Conservation (phyloP, 2,888 invertebrate genomes). For the Dichetophora obliterata region DNA sequence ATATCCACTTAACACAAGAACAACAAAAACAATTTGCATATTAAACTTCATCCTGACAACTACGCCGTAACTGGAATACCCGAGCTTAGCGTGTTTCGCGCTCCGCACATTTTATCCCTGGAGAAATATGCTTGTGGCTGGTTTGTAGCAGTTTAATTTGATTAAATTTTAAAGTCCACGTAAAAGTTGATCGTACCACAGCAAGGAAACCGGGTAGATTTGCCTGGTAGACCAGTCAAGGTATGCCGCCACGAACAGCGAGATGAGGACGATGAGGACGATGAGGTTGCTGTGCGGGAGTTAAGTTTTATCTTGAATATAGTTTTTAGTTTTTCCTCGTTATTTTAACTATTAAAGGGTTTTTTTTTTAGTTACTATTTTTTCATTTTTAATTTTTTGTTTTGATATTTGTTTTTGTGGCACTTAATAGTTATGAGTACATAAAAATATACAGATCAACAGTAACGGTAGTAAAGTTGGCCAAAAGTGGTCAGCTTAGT, state of each 20-base stretch:
- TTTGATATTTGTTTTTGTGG: slow-evolving; percentile 17
- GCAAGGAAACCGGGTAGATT: slow-evolving; percentile 27
- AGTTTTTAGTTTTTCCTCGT: slow-evolving; percentile 22
- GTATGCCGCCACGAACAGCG: slow-evolving; percentile 13
- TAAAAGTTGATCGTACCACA: slow-evolving; percentile 61
- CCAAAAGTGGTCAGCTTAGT: too few species aligned
- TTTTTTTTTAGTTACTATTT: slow-evolving; percentile 1
- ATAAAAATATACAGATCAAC: too few species aligned
- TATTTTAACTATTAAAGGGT: background rate
- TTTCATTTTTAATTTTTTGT: slow-evolving; percentile 23
- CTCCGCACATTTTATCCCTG: slow-evolving; percentile 49
- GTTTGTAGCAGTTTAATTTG: slow-evolving; percentile 64
- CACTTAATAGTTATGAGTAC: too few species aligned
- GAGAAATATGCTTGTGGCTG: slow-evolving; percentile 62
- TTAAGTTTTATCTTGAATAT: slow-evolving; percentile 10
- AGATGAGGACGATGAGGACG: slow-evolving; percentile 13
- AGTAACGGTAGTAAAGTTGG: too few species aligned
- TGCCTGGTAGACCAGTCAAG: slow-evolving; percentile 39
- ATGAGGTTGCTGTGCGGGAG: slow-evolving; percentile 30
- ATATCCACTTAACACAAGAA: slow-evolving; percentile 60
- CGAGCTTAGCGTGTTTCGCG: slow-evolving; percentile 12
- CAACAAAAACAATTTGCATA: slow-evolving; percentile 64
- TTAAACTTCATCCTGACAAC: slow-evolving; percentile 57
- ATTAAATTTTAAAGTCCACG: slow-evolving; percentile 66
- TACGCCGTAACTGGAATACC: slow-evolving; percentile 31